A percentile compares a stretch with the other conserved stretches of the same genome.
Conservation (phyloP, 2,113 vertebrate genomes). For the Paradisaea rubra region DNA sequence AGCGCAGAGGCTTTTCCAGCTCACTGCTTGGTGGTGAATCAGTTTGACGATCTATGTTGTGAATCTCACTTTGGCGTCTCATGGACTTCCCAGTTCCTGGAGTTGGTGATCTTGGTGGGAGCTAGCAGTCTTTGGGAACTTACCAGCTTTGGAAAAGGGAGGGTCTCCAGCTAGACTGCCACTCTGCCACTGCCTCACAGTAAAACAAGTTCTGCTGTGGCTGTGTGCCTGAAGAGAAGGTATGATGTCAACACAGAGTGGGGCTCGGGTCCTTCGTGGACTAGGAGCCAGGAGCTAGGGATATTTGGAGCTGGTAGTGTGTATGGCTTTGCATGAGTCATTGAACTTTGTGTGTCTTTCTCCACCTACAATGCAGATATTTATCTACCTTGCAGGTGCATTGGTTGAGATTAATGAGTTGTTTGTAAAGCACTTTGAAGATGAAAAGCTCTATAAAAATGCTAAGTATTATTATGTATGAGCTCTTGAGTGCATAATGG, state of each 20-base stretch:
- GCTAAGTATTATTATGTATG: slow-evolving; percentile 43
- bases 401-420: slow-evolving; percentile 53
- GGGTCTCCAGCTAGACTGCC: background rate
- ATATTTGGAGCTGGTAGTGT: background rate
- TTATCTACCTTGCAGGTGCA: slow-evolving; percentile 12
- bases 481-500: slow-evolving; percentile 47
- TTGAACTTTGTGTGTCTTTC: background rate
- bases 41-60: accelerated
- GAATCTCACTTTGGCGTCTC: background rate
- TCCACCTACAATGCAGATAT: background rate
- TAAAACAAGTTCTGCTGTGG: background rate
- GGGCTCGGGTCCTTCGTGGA: background rate
- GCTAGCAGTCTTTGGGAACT: background rate
- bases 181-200: accelerated
- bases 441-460: slow-evolving; percentile 62
- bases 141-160: accelerated
- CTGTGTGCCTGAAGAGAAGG: background rate
- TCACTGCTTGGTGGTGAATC: background rate
- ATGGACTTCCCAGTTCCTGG: background rate
- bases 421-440: slow-evolving; percentile 56
- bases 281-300: background rate
- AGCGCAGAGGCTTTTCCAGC: background rate
- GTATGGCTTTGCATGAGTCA: background rate
- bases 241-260: background rate
- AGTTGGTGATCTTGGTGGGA: background rate